Evolutionary conservation across 92 coral and sea anemone species (phyloP).

Genomic region (Siderastrea radians): DNA sequence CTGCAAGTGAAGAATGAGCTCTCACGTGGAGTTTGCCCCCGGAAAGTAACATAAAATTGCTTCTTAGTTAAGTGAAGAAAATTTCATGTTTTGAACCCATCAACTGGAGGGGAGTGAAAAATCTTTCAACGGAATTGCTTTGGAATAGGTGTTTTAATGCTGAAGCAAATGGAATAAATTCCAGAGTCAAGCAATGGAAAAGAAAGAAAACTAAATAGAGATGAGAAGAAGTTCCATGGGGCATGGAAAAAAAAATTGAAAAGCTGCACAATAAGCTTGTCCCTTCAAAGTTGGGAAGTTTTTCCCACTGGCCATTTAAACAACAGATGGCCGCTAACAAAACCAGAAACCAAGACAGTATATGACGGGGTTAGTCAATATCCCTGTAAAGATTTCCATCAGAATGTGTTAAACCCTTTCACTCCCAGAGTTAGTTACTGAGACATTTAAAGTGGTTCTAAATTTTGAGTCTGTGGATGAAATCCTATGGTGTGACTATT

Average conservation of each 20-base stretch:
- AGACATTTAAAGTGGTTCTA: too few species aligned
- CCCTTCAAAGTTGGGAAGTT: neutral
- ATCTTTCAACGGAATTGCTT: neutral
- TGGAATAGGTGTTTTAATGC: too few species aligned
- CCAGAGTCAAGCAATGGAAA: neutral
- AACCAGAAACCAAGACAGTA: neutral
- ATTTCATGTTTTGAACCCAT: too few species aligned
- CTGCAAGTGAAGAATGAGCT: neutral
- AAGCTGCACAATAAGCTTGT: slow-evolving; percentile 1
- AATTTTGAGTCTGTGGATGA: too few species aligned
- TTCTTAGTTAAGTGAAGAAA: too few species aligned
- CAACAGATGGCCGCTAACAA: neutral
- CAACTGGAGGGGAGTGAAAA: too few species aligned
- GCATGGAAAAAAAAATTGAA: neutral
- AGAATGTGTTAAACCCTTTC: neutral
- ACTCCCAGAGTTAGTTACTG: too few species aligned
- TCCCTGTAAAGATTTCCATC: neutral
- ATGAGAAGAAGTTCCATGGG: neutral
- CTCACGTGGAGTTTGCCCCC: too few species aligned
- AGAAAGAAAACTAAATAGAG: neutral
- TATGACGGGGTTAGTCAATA: too few species aligned
- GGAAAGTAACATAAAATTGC: too few species aligned
- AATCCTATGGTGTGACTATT: too few species aligned
- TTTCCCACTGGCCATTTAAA: slow-evolving; percentile 5
- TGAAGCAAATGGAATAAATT: neutral